Evolutionary conservation across 2,113 vertebrate genomes (phyloP), one percentile per base, ranked within the genome.

Genomic region (Triplophysa siluroides): DNA sequence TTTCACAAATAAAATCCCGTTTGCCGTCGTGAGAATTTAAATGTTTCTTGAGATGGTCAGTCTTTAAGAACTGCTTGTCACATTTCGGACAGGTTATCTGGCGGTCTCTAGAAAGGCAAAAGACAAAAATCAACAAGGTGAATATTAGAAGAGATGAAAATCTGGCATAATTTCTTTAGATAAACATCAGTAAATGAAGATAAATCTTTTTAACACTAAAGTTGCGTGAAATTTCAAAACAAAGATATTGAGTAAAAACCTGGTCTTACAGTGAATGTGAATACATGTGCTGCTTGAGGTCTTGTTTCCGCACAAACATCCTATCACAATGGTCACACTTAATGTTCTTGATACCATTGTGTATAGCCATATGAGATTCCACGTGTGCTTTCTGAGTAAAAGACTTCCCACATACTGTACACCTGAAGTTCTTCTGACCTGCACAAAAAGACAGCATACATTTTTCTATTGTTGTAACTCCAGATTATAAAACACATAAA

Each of bases 351-450:
- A 95, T 95, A 0, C 95, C 96, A 0, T 95, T 98, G 90, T 99
- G 98, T 84, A 97, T 98, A 83, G 98, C 92, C 98, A 98, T 98
- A 78, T 99, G 98, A 0, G 97, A 98, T 1, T 95, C 95, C 82
- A 99, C 90, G 70, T 99, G 98, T 75, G 98, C 95, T 79, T 99
- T 99, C 92, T 99, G 98, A 2, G 96, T 99, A 85, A 99, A 99
- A 0, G 93, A 97, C 82, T 96, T 98, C 86, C 97, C 96, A 1
- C 98, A 99, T 64, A 98, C 92, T 0, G 89, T 92, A 79, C 98
- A 99, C 81, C 94, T 92, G 2, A 97, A 98, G 81, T 99, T 99
- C 92, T 99, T 99, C 89, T 99, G 98, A 82, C 97, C 98, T 99
- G 89, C 54, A 38, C 8, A 13, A 45, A 1, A 45, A 1, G 0